Evolutionary conservation across 2,797 vertebrate species (phyloP).

Genomic region (Picus viridis): DNA sequence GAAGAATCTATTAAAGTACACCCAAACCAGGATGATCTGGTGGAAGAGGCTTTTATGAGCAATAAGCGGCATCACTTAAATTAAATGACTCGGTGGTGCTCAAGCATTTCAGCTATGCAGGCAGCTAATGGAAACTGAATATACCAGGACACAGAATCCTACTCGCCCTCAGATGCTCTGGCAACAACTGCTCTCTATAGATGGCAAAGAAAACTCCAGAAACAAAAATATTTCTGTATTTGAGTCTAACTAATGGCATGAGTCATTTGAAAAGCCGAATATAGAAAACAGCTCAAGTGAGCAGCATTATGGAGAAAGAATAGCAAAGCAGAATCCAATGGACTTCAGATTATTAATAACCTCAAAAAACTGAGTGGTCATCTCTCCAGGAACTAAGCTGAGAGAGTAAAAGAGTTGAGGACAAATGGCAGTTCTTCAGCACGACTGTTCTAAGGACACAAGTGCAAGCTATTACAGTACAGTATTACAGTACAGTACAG

Average conservation of each 20-base stretch:
- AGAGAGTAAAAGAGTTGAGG: neutral
- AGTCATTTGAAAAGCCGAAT: neutral
- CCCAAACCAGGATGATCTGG: neutral
- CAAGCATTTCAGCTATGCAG: neutral
- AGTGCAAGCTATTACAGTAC: neutral
- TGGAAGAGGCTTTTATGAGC: neutral
- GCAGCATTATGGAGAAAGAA: neutral
- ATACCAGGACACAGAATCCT: accelerated
- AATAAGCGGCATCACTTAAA: neutral
- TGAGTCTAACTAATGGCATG: neutral
- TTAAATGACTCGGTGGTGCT: neutral
- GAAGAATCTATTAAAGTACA: neutral
- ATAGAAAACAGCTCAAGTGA: neutral
- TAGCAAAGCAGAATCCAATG: neutral
- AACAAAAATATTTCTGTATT: neutral
- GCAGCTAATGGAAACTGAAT: neutral
- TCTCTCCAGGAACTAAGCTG: neutral
- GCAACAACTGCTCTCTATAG: neutral
- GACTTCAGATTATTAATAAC: neutral
- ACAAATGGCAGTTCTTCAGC: neutral
- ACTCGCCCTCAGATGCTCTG: neutral
- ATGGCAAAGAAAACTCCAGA: neutral
- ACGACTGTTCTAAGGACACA: neutral
- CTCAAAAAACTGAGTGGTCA: neutral
- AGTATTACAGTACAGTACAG: no score